Base-by-base conservation (phyloP, 1,140 invertebrate species). In the Pachyrhynchus sulphureomaculatus region DNA sequence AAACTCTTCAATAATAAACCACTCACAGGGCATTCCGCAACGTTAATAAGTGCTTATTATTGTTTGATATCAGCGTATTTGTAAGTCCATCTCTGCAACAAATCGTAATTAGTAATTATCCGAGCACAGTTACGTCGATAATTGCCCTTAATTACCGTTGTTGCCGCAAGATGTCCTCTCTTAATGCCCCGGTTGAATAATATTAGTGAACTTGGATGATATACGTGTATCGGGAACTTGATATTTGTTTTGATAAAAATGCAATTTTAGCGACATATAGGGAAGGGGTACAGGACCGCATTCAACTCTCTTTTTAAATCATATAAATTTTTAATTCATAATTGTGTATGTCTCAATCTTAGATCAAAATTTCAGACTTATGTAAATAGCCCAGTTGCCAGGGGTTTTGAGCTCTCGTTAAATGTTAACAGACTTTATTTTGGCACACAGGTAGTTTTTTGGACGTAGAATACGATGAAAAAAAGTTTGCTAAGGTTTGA, bases 71-170 rank as follows among this genome's bases (percentile, higher is more conserved):
- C 54, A 57, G 42, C 36, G 44, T 29, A 47, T 36, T 57, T 48
- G 54, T 57, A 39, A 48, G 54, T 57, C 54, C 54, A 57, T 57
- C 54, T 57, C 29, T 23, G 26, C 53, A 45, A 21, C 42, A 21
- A 41, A 45, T 48, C 12, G 42, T 47, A 57, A 57, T 57, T 57
- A 57, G 42, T 57, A 57, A 57, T 57, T 57, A 57, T 56, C 54
- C 54, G 24, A 48, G 54, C 42, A 48, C 42, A 48, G 42, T 47
- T 57, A 47, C 54, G 54, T 57, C 4, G 42, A 21, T 57, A 57
- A 57, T 57, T 57, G 54, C 32, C 21, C 54, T 57, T 57, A 57
- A 57, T 57, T 57, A 57, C 42, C 4, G 54, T 48, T 15, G 20
- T 57, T 36, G 42, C 54, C 20, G 53, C 41, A 45, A 56, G 29